Evolutionary conservation across 53 echinoderm and acorn worm species (phyloP), one percentile per base, ranked within the genome.

Genomic region (Holothuria leucospilota): DNA sequence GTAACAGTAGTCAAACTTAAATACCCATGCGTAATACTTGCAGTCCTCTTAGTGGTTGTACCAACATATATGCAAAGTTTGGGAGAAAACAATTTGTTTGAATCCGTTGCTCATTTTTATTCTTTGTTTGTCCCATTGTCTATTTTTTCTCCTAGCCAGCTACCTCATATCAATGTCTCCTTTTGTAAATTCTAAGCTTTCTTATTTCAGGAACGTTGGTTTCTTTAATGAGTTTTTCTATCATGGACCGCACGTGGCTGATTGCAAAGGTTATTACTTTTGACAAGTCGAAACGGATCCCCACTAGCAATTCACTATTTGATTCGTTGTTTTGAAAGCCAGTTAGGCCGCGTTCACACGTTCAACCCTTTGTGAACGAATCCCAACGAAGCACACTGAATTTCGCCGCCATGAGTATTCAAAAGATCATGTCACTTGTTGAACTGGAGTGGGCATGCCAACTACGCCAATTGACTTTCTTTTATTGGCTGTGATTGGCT

Each of bases 401-500:
- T 16, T 15, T 56, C 56, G 15, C 56, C 56, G 56, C 77, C 26
- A 59, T 80, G 29, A 60, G 60, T 61, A 80, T 61, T 59, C 80
- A 30, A 58, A 38, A 80, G 80, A 58, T 58, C 80, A 62, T 80
- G 80, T 61, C 59, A 80, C 80, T 80, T 80, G 80, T 80, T 80
- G 80, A 73, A 30, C 67, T 30, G 24, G 28, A 30, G 67, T 67
- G 73, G 59, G 80, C 80, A 80, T 60, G 61, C 29, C 80, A 59
- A 80, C 62, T 80, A 34, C 52, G 34, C 80, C 80, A 83, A 64
- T 83, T 38, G 84, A 83, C 34, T 64, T 67, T 83, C 68, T 83
- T 64, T 83, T 83, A 83, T 83, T 83, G 84, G 84, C 84, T 83
- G 65, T 83, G 84, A 83, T 83, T 83, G 84, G 84, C 68, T 83